Percentiles rank a stretch among this genome's conserved stretches.
phyloP scores from a whole-genome alignment of 2,113 vertebrate genomes.

The Trachemys scripta region DNA sequence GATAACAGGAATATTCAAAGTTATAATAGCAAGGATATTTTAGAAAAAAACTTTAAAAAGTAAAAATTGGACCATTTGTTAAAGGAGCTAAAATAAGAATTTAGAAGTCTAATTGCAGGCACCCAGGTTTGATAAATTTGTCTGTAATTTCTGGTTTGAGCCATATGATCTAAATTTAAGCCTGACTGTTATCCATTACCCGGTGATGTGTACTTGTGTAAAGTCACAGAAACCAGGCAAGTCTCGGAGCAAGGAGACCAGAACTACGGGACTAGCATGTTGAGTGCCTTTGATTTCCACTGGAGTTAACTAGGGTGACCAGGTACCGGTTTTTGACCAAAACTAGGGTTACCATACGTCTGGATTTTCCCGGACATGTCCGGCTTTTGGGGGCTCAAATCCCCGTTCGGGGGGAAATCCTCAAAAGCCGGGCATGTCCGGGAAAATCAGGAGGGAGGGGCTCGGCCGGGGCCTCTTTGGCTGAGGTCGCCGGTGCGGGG shows the following conservation, averaged over 20 bases:
- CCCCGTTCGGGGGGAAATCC: no score
- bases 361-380: no score
- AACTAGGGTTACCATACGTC: no score
- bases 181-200: not conserved
- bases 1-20: not conserved
- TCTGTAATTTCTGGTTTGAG: not conserved
- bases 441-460: no score
- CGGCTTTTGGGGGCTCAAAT: no score
- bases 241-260: not conserved
- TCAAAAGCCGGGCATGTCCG: no score
- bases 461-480: no score
- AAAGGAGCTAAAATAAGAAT: not conserved
- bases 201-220: not conserved
- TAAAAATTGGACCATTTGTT: not conserved
- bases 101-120: not conserved
- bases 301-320: no score
- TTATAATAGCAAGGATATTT: not conserved
- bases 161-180: not conserved
- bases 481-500: no score
- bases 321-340: no score
- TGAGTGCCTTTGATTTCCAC: no score
- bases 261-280: no score
- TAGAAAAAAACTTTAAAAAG: not conserved
- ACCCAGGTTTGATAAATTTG: not conserved
- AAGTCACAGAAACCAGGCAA: not conserved